phyloP scores from a whole-genome alignment of 2,797 vertebrate genomes.

The Mormyrops boulengeri region DNA sequence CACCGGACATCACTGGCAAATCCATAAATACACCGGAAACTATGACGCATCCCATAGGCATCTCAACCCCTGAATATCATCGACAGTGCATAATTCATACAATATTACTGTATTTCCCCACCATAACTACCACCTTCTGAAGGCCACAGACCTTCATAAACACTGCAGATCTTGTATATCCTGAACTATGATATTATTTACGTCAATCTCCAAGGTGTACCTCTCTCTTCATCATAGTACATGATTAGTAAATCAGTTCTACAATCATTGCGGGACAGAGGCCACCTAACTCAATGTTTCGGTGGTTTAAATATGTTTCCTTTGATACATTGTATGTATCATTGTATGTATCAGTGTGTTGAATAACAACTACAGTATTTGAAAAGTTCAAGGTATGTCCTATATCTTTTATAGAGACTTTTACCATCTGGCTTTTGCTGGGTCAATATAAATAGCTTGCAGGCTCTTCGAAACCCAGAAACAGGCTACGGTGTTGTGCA shows the following conservation, averaged over 20 bases:
- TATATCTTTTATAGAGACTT: neutral
- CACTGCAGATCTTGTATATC: neutral
- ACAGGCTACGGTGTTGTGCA: neutral
- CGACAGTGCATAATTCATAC: neutral
- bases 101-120: neutral
- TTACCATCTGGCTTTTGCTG: neutral
- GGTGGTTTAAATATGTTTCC: neutral
- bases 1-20: neutral
- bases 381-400: neutral
- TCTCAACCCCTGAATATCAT: neutral
- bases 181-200: neutral
- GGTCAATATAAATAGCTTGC: neutral
- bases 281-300: neutral
- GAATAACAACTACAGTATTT: neutral
- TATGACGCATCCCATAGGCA: neutral
- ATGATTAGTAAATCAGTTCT: neutral
- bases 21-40: neutral
- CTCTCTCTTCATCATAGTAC: neutral
- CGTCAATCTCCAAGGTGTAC: neutral
- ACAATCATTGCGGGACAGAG: neutral
- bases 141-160: neutral
- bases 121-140: neutral
- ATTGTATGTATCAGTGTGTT: neutral
- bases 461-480: neutral
- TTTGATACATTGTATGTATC: neutral